Evolutionary conservation across 2,113 vertebrate species (phyloP), one percentile per base, ranked within the genome.

Genomic region (Carlito syrichta): DNA sequence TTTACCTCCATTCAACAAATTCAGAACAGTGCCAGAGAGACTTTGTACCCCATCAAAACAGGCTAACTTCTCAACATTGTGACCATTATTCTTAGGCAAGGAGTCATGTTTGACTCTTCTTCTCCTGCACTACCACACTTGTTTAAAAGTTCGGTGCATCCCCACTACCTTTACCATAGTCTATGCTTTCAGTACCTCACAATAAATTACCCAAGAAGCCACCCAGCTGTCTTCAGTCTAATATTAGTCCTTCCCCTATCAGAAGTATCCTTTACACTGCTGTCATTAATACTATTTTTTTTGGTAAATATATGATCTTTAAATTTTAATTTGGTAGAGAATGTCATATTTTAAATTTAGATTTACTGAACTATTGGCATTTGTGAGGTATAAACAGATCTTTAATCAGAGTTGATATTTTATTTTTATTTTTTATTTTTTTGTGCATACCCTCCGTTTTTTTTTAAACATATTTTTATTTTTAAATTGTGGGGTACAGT

Each of bases 1-100:
- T 94, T 96, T 35, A 73, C 11, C 25, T 79, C n/a, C 63, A 93
- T 73, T 88, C 73, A 85, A 90, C 77, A 91, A 68, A 95, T 91
- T 54, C 22, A 35, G 87, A 86, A 69, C 27, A 69, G 60, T 94
- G 32, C 45, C 58, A 87, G 16, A 14, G 52, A 62, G 23, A 83
- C 66, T 62, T 93, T 19, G 13, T 30, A 93, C 35, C 69, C 7
- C 40, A 85, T 69, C n/a, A 73, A 69, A 95, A 82, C 8, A 79
- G 25, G n/a, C 16, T 63, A 69, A 50, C 74, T 93, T 95, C 30
- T 23, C 45, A 96, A 88, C 60, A 78, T 22, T 74, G 43, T 11
- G 45, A 69, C n/a, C 66, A 85, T 38, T 38, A 84, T 63, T 63
- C 63, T 94, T 48, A 82, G 43, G 20, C 60, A 86, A 2, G 6